Evolutionary conservation across 2,888 invertebrate genomes (phyloP).

Genomic region (Clanis bilineata): DNA sequence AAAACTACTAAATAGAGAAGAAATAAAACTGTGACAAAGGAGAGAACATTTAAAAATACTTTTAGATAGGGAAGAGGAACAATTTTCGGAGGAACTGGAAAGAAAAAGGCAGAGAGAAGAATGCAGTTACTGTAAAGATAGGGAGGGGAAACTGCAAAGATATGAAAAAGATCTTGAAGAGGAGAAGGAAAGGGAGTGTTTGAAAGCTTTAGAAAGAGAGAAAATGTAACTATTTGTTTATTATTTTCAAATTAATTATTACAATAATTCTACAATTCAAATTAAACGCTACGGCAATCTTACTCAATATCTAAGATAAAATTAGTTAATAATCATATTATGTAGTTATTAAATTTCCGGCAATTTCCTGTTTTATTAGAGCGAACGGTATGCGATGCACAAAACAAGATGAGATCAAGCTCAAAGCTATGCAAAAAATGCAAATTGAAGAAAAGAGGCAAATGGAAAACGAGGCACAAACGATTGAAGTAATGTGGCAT

Average conservation of each 20-base stretch:
- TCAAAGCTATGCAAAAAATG: conserved; percentile 57
- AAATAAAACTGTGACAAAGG: conserved; percentile 65
- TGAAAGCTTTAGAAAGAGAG: conserved; percentile 68
- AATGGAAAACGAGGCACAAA: conserved; percentile 50
- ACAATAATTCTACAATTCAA: too few species aligned
- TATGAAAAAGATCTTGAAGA: conserved; percentile 58
- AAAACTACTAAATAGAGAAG: conserved; percentile 57
- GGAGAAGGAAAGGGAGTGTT: conserved; percentile 60
- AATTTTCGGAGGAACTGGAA: conserved; percentile 48
- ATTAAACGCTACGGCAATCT: too few species aligned
- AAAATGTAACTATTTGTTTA: conserved; percentile 71
- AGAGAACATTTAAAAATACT: conserved; percentile 53
- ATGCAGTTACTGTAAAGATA: conserved; percentile 57
- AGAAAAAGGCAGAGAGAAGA: conserved; percentile 50
- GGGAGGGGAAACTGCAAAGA: conserved; percentile 42
- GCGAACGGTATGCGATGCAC: conserved; percentile 63
- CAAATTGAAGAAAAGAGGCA: conserved; percentile 62
- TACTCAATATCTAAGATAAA: too few species aligned
- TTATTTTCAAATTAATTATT: too few species aligned
- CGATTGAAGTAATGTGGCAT: conserved; percentile 66
- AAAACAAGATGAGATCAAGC: conserved; percentile 52
- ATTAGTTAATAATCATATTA: too few species aligned
- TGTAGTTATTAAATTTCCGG: not conserved
- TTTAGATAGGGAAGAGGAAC: conserved; percentile 56
- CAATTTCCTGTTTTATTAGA: conserved; percentile 34